Base-by-base conservation (phyloP, 2,797 vertebrate genomes). In the Hippoglossus hippoglossus region DNA sequence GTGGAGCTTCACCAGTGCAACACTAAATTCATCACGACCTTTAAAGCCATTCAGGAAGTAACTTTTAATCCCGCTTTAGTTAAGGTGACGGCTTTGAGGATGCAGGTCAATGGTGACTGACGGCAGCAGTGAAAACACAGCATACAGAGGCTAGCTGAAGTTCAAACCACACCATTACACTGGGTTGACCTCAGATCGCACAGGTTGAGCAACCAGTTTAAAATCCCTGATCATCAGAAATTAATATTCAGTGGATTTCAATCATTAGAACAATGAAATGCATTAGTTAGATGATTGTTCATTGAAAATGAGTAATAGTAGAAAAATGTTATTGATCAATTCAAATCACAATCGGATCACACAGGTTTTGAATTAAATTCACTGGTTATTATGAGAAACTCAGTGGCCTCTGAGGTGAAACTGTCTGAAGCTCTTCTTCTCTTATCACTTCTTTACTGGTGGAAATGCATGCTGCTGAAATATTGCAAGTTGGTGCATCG, bases 31-130 rank as follows among this genome's bases (percentile, higher is more conserved):
- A 60, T 41, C 19, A n/a, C 54, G 46, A 73, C 71, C 79, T 84
- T 67, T 79, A 73, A 80, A 81, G 79, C 75, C 59, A 68, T 71
- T 82, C 79, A 80, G 86, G 90, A 92, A 89, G 82, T 70, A 16
- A 55, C 55, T 31, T 61, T 58, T 92, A 92, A 93, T 91, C 87
- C 87, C 25, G 81, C 75, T 68, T 87, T 85, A 84, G 70, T 75
- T 56, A 70, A 83, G 80, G 84, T 84, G 83, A 65, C 25, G 36
- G 73, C 50, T 86, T 82, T 81, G 73, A 83, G 76, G 81, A 80
- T 81, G 71, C 80, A 64, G 75, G 71, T 76, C 80, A 88, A 62
- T 67, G 58, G 55, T 79, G 80, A 82, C 55, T 73, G 80, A 77
- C 79, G 65, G 68, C 55, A 71, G 67, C 73, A 64, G 66, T 78